Percentiles rank a stretch among this genome's conserved stretches.
These are phyloP conservation scores for Tenthredo amoena DNA, from an alignment of 2,888 invertebrate genomes.

Conservation along the genomic window DNA sequence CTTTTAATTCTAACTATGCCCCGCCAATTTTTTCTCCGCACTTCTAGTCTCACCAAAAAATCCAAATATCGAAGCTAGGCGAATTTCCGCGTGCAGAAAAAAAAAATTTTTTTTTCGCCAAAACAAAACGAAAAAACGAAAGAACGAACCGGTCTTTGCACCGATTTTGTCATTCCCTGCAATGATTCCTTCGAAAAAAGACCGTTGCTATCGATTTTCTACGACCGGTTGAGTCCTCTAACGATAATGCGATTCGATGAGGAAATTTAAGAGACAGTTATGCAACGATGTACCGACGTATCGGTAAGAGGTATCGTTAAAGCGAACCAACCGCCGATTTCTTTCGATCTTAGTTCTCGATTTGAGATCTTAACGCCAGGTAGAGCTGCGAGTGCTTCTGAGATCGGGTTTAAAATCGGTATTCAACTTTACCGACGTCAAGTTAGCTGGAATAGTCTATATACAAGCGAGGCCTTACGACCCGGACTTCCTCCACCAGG, in stretches of 20 bases:
- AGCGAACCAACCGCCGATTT: neutral
- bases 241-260: neutral
- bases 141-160: neutral
- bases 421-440: conserved; percentile 2
- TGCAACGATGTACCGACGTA: neutral
- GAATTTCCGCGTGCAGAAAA: neutral
- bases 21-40: neutral
- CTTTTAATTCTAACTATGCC: neutral
- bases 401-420: conserved; percentile 5
- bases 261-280: neutral
- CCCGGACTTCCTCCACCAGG: conserved; percentile 17
- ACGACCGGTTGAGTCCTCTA: neutral
- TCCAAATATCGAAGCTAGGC: neutral
- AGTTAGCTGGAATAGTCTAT: conserved; percentile 29
- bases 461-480: conserved; percentile 11
- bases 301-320: neutral
- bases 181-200: neutral
- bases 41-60: neutral
- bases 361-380: neutral
- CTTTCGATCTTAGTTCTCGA: neutral
- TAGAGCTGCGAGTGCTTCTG: neutral
- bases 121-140: neutral
- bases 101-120: neutral
- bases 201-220: neutral
- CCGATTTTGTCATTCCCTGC: neutral